Conservation (phyloP, 2,113 vertebrate genomes). For the Puntigrus tetrazona region DNA sequence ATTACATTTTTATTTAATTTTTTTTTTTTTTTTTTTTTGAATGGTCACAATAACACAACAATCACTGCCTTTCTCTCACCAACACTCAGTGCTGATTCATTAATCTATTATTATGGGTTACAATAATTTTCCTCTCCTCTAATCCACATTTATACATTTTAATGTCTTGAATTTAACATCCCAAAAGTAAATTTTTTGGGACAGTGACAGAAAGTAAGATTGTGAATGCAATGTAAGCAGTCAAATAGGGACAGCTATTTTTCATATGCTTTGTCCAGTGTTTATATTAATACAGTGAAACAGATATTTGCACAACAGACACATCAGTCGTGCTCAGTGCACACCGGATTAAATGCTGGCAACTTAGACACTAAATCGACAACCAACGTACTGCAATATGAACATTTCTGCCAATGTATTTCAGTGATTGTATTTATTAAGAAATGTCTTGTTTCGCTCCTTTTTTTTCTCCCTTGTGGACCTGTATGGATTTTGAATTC, state of each 20-base stretch:
- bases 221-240: not conserved
- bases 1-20: too few relatives aligned
- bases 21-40: too few relatives aligned
- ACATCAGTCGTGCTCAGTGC: constrained; percentile 9
- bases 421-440: constrained; percentile 72
- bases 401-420: constrained; percentile 67
- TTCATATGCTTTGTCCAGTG: not conserved
- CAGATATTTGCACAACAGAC: constrained; percentile 60
- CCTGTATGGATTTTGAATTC: constrained; percentile 56
- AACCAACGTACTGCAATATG: constrained; percentile 68
- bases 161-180: not conserved
- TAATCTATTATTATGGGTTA: not conserved
- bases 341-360: constrained; percentile 49
- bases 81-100: not conserved
- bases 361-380: constrained; percentile 70
- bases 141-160: not conserved
- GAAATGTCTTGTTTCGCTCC: constrained; percentile 25
- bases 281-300: constrained; percentile 31
- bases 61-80: not conserved
- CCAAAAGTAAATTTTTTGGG: not conserved
- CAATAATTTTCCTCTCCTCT: not conserved
- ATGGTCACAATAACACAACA: not conserved
- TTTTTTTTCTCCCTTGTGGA: constrained; percentile 50
- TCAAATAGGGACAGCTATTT: not conserved
- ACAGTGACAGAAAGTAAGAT: not conserved